Conservation (phyloP, 2,888 invertebrate species). For the Platycheirus albimanus region DNA sequence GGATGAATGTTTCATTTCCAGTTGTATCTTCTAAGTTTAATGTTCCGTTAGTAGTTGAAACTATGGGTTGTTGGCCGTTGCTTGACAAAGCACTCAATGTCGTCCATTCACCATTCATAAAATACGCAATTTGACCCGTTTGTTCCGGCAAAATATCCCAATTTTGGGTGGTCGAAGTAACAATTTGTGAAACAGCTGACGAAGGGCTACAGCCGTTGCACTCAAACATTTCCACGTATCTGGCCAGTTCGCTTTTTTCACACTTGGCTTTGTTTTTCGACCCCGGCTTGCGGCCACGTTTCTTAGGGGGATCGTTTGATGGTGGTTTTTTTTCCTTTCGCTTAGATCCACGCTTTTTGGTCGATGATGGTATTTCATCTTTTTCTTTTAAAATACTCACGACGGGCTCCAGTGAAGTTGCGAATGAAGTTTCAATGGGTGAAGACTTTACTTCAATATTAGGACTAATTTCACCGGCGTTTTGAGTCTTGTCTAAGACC, state of each 20-base stretch:
- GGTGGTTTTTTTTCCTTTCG: conserved; percentile 13
- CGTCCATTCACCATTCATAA: conserved; percentile 76
- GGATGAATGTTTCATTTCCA: conserved; percentile 55
- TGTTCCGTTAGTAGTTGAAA: conserved; percentile 43
- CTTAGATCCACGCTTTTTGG: conserved; percentile 24
- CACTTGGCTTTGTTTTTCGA: conserved; percentile 53
- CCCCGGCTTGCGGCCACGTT: conserved; percentile 75
- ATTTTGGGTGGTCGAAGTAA: conserved; percentile 76
- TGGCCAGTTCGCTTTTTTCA: conserved; percentile 76
- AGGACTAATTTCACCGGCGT: background rate
- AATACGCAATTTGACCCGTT: conserved; percentile 73
- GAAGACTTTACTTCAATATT: conserved; percentile 26
- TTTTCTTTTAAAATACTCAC: conserved; percentile 15
- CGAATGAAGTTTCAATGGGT: background rate
- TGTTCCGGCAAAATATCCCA: conserved; percentile 69
- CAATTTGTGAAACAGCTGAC: conserved; percentile 75
- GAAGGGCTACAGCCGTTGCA: conserved; percentile 73
- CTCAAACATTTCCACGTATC: conserved; percentile 76
- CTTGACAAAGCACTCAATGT: conserved; percentile 66
- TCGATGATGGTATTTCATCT: background rate
- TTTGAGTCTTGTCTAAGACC: background rate
- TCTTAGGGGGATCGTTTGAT: conserved; percentile 68
- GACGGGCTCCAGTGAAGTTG: background rate
- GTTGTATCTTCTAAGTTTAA: conserved; percentile 30
- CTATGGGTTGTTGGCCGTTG: conserved; percentile 47